Evolutionary conservation across 2,797 vertebrate genomes (phyloP).

Genomic region (Anas flavirostris): DNA sequence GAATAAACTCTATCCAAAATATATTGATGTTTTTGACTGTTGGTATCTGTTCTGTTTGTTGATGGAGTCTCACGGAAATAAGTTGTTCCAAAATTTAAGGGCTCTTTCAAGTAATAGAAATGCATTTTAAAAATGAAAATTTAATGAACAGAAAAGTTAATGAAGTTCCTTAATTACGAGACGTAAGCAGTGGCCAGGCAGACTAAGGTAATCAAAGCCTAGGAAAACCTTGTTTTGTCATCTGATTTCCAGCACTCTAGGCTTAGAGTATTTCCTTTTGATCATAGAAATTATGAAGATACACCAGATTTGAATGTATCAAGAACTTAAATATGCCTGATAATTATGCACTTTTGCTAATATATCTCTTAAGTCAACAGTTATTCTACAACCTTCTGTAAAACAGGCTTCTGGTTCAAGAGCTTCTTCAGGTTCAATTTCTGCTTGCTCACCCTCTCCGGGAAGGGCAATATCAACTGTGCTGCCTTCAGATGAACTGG

Average conservation of each 20-base stretch:
- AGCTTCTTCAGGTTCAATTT: conserved; percentile 86
- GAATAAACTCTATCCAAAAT: not conserved
- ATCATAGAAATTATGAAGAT: not conserved
- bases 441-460: conserved; percentile 85
- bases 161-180: not conserved
- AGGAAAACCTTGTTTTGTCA: not conserved
- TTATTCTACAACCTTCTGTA: conserved; percentile 85
- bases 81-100: not conserved
- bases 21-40: not conserved
- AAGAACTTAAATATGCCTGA: not conserved
- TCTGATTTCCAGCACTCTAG: not conserved
- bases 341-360: not conserved
- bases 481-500: conserved; percentile 96
- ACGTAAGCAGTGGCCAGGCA: not conserved
- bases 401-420: conserved; percentile 94
- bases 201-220: not conserved
- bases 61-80: not conserved
- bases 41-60: not conserved
- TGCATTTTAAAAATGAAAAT: not conserved
- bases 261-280: not conserved
- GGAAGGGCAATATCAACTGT: conserved; percentile 87
- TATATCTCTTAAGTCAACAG: not conserved
- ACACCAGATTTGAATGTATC: not conserved
- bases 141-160: not conserved
- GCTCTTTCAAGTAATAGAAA: not conserved